Percentiles rank a stretch among this genome's conserved stretches.
phyloP scores from a whole-genome alignment of 2,888 invertebrate genomes.

The Trachelus troglodyta region DNA sequence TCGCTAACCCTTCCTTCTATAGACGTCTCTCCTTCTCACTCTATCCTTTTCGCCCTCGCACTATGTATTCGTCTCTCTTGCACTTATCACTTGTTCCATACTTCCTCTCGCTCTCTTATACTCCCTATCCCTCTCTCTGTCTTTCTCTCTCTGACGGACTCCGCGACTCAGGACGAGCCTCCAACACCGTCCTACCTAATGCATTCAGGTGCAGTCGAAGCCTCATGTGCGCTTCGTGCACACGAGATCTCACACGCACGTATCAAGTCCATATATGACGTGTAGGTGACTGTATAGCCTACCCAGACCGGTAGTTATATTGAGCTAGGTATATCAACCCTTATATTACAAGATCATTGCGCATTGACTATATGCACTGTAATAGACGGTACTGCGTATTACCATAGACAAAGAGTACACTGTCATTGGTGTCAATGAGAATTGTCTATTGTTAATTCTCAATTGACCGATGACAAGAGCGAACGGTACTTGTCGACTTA shows the following conservation, averaged over 20 bases:
- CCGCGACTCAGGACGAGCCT: constrained; percentile 6
- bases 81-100: constrained; percentile 9
- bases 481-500: neutral
- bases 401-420: neutral
- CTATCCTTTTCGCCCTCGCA: constrained; percentile 10
- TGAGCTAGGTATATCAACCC: neutral
- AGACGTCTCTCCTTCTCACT: neutral
- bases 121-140: constrained; percentile 7
- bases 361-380: neutral
- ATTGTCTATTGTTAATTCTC: neutral
- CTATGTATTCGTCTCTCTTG: constrained; percentile 14
- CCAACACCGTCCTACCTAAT: constrained; percentile 1
- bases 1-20: constrained; percentile 12
- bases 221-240: constrained; percentile 1
- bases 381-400: neutral
- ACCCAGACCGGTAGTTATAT: neutral
- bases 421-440: neutral
- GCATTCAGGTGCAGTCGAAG: constrained; percentile 8
- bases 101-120: neutral
- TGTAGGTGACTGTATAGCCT: neutral
- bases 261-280: neutral
- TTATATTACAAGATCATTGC: neutral
- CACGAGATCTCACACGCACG: neutral
- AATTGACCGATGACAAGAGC: neutral
- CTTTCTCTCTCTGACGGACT: neutral